These are phyloP conservation scores for Teinopalpus imperialis DNA, from an alignment of 2,888 invertebrate genomes.

Conservation along the genomic window DNA sequence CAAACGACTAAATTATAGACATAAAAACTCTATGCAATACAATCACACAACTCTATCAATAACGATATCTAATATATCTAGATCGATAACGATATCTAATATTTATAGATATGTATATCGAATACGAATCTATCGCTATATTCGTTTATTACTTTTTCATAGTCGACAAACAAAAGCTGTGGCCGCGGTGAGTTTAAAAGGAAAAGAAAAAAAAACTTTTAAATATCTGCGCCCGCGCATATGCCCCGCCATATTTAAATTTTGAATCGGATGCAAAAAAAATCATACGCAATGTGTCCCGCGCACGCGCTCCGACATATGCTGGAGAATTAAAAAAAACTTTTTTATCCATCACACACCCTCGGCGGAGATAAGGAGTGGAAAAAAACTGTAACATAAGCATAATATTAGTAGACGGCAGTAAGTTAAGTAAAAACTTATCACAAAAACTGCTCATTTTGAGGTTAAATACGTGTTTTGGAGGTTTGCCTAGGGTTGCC, in stretches of 20 bases:
- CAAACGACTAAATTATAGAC: no score
- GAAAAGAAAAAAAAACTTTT: constrained; percentile 49
- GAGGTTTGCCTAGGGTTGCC: constrained; percentile 45
- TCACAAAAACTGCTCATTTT: constrained; percentile 64
- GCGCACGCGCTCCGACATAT: constrained; percentile 75
- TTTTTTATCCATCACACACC: constrained; percentile 64
- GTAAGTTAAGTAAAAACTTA: constrained; percentile 61
- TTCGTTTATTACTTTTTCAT: constrained; percentile 39
- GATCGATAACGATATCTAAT: no score
- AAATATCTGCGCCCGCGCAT: constrained; percentile 60
- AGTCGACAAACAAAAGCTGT: constrained; percentile 37
- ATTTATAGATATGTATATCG: no score
- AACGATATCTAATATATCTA: no score
- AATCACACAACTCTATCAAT: no score
- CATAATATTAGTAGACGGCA: constrained; percentile 73
- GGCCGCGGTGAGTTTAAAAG: constrained; percentile 49
- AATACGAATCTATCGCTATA: constrained; percentile 31
- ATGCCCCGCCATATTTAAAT: constrained; percentile 70
- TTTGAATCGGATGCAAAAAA: constrained; percentile 79
- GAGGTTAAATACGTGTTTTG: constrained; percentile 69
- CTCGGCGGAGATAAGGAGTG: constrained; percentile 56
- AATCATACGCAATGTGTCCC: constrained; percentile 71
- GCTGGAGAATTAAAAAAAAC: constrained; percentile 34
- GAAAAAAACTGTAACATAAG: constrained; percentile 75
- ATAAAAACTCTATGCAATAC: no score